Base-by-base conservation (phyloP, 2,888 invertebrate species). In the Leptopilina syphax region DNA sequence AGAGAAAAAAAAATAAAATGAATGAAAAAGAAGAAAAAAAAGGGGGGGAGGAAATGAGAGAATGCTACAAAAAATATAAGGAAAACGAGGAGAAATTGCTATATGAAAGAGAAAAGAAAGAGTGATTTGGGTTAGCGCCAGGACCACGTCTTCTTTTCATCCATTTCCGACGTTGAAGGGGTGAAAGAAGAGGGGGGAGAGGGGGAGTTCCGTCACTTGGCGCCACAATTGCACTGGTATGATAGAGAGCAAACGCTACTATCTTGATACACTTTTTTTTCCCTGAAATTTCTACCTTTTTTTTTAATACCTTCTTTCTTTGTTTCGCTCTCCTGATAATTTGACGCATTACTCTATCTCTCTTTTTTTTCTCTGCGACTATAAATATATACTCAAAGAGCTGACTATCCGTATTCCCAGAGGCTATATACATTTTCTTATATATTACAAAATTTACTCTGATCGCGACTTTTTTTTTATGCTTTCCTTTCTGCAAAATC, bases 91-190 rank as follows among this genome's bases (percentile, higher is more conserved):
- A 44, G 73, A n/a, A n/a, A 54, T 50, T 10, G 50, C 8, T 47
- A 10, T 41, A 70, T 66, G 50, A 76, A 79, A 79, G 78, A 65
- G 79, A 79, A 79, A 82, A 81, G 78, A 82, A 78, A 79, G 82
- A 80, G 83, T 82, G 85, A 89, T 89, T 89, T 89, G 88, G 88
- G 86, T 87, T 86, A 88, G 87, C 87, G 88, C 89, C 89, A 89
- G 82, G 82, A 84, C 68, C 50, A 50, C 82, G 81, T 80, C 81
- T 84, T 57, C 57, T 13, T 63, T 63, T 73, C 73, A 50, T 73
- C 57, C 34, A 34, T 27, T 34, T 68, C 81, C 60, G 44, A 60
- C 84, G 84, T 85, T 85, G 9, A 50, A 9, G 50, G 50, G 10
- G 12, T 18, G 18, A 18, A 10, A 12, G 47, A 47, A 47, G 47